These are phyloP conservation scores for Tenrec ecaudatus DNA, from an alignment of 2,113 vertebrate species.

Conservation along the genomic window DNA sequence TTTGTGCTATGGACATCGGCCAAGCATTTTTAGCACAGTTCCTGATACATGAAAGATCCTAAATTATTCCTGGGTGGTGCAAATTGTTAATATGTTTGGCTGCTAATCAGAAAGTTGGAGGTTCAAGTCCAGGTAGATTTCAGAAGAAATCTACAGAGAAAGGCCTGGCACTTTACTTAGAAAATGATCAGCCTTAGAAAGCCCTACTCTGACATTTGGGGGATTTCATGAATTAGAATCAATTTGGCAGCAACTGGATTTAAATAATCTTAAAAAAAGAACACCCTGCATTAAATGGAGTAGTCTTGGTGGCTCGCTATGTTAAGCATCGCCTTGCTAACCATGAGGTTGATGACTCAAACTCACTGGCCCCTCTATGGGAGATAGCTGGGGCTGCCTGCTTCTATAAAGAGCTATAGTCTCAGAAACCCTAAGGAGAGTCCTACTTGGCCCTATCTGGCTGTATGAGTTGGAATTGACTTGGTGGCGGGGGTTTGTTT, in stretches of 20 bases:
- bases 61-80: background rate
- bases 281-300: too few relatives aligned
- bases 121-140: background rate
- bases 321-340: too few relatives aligned
- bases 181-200: background rate
- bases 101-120: background rate
- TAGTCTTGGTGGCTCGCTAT: too few relatives aligned
- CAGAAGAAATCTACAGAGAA: background rate
- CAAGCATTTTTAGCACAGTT: background rate
- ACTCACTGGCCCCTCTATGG: too few relatives aligned
- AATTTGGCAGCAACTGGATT: background rate
- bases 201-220: background rate
- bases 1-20: background rate
- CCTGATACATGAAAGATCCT: too few relatives aligned
- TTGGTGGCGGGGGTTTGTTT: too few relatives aligned
- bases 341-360: too few relatives aligned
- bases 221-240: background rate
- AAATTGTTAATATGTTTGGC: background rate
- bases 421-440: too few relatives aligned
- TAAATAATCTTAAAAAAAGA: background rate
- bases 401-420: too few relatives aligned
- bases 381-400: too few relatives aligned
- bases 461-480: too few relatives aligned
- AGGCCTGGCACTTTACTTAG: background rate
- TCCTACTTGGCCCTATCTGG: too few relatives aligned